phyloP scores from a whole-genome alignment of 1,140 invertebrate genomes.

The Cataglyphis hispanica region DNA sequence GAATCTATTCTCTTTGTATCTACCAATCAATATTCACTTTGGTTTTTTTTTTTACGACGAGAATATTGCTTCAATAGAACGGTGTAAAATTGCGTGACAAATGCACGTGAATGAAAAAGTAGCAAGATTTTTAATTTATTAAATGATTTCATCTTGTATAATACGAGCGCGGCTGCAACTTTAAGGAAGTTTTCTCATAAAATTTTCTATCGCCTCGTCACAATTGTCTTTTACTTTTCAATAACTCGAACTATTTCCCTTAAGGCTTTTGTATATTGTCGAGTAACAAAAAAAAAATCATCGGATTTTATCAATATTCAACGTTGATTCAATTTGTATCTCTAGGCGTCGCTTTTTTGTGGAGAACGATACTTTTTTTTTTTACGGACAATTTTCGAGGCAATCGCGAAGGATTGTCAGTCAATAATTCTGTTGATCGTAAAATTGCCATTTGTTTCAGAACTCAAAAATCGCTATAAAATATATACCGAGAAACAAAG shows the following conservation, averaged over 20 bases:
- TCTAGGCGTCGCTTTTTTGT: not conserved
- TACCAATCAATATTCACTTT: constrained; percentile 40
- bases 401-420: constrained; percentile 5
- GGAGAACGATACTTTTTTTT: not conserved
- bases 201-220: not conserved
- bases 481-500: constrained; percentile 90
- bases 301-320: not conserved
- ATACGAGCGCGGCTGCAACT: not conserved
- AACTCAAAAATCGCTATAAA: constrained; percentile 95
- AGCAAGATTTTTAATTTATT: not conserved
- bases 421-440: not conserved
- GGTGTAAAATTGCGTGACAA: not conserved
- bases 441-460: constrained; percentile 74
- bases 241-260: not conserved
- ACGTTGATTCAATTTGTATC: constrained; percentile 18
- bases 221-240: not conserved
- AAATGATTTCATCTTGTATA: not conserved
- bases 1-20: not conserved
- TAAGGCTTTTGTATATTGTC: not conserved
- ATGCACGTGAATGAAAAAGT: not conserved
- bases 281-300: not conserved
- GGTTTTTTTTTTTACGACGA: constrained; percentile 7
- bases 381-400: not conserved
- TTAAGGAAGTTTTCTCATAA: constrained; percentile 14
- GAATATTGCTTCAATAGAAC: constrained; percentile 24